Evolutionary conservation across 2,888 invertebrate genomes (phyloP).

Genomic region (Trichacis sp.): DNA sequence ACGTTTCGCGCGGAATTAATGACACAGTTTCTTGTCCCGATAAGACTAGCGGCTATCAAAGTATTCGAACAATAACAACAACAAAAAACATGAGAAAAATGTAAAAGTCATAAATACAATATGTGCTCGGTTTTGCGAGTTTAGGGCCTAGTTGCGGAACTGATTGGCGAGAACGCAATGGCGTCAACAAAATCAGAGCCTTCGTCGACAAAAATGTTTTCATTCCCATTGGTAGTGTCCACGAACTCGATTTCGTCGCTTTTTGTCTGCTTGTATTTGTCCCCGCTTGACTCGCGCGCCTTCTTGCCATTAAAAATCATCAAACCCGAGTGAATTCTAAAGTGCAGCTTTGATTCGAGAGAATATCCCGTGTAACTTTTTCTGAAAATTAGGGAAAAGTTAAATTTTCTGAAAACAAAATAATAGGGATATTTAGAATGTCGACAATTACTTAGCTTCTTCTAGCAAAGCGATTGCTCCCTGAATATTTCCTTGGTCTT

Average conservation of each 20-base stretch:
- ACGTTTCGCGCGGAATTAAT: too few relatives aligned
- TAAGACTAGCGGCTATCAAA: too few relatives aligned
- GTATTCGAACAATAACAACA: not conserved
- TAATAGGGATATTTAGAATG: not conserved
- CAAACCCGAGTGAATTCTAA: constrained; percentile 85
- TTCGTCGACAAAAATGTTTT: constrained; percentile 29
- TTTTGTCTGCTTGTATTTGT: constrained; percentile 32
- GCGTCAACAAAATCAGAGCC: constrained; percentile 39
- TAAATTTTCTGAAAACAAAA: too few relatives aligned
- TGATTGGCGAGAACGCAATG: constrained; percentile 34
- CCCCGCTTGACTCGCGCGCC: constrained; percentile 39
- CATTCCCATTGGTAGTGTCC: constrained; percentile 20
- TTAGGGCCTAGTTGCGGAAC: constrained; percentile 43
- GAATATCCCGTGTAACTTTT: constrained; percentile 90
- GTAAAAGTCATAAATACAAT: not conserved
- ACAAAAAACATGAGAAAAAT: constrained; percentile 2
- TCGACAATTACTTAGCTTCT: constrained; percentile 80
- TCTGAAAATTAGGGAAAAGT: constrained; percentile 71
- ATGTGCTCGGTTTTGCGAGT: not conserved
- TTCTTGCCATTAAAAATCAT: constrained; percentile 68
- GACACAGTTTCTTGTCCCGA: too few relatives aligned
- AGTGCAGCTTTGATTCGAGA: constrained; percentile 89
- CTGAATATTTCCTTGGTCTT: constrained; percentile 76
- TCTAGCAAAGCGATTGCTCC: constrained; percentile 81
- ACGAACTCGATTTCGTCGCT: constrained; percentile 27